These are phyloP conservation scores for Cancer borealis DNA, from an alignment of 2,888 invertebrate species.

Conservation along the genomic window DNA sequence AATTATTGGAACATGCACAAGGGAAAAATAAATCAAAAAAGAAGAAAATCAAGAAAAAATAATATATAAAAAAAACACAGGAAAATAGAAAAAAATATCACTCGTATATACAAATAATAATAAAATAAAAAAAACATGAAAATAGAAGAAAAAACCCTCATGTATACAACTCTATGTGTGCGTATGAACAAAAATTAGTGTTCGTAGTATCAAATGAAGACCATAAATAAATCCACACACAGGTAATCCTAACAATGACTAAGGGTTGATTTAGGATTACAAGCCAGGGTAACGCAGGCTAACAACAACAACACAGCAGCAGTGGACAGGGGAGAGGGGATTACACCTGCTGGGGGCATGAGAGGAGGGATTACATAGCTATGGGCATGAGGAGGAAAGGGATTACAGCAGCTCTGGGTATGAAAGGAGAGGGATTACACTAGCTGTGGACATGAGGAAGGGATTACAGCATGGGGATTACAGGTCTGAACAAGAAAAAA, in stretches of 20 bases:
- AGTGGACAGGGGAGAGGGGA: background rate
- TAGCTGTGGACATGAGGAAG: no score
- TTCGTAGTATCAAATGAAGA: background rate
- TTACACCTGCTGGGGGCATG: background rate
- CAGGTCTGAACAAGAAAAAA: background rate
- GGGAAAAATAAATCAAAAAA: no score
- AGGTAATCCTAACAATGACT: background rate
- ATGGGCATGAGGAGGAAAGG: background rate
- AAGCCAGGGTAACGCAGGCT: background rate
- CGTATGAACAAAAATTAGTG: background rate
- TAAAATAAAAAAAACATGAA: no score
- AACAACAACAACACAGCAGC: background rate
- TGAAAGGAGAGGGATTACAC: no score
- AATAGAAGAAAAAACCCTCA: no score
- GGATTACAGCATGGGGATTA: background rate
- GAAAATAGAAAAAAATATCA: no score
- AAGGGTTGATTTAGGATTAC: background rate
- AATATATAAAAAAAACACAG: no score
- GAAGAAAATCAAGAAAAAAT: no score
- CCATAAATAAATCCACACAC: background rate
- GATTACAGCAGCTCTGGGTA: no score
- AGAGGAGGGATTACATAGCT: background rate
- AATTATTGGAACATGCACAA: no score
- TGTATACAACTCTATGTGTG: no score
- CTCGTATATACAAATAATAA: no score